phyloP scores from a whole-genome alignment of 2,888 invertebrate species.

The Ligdia adustata region DNA sequence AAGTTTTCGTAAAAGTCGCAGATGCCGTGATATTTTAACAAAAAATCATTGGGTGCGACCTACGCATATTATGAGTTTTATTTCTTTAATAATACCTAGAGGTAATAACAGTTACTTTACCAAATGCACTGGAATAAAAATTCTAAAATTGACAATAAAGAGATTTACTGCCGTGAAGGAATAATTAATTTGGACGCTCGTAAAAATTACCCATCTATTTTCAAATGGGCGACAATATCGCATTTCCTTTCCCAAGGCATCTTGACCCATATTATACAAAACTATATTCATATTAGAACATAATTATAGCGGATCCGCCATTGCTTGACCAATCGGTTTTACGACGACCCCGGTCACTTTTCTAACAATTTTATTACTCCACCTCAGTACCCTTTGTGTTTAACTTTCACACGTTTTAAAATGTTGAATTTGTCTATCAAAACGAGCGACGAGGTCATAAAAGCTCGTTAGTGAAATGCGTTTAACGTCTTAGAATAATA shows the following conservation, averaged over 20 bases:
- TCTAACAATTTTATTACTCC: conserved; percentile 58
- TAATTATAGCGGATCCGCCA: conserved; percentile 64
- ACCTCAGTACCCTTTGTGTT: conserved; percentile 57
- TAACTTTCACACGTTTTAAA: conserved; percentile 80
- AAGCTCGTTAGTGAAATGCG: conserved; percentile 60
- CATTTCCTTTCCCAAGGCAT: conserved; percentile 77
- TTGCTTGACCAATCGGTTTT: conserved; percentile 78
- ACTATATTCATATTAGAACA: conserved; percentile 67
- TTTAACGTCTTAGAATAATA: conserved; percentile 66
- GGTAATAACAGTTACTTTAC: conserved; percentile 21
- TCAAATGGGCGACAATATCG: conserved; percentile 16
- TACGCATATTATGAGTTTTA: no score
- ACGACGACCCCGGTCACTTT: conserved; percentile 55
- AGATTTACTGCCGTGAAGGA: conserved; percentile 9
- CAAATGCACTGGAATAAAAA: conserved; percentile 4
- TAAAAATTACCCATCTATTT: conserved; percentile 30
- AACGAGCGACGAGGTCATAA: conserved; percentile 72
- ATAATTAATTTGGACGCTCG: conserved; percentile 29
- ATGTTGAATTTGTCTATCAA: conserved; percentile 65
- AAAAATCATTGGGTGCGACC: no score
- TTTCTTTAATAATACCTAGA: no score
- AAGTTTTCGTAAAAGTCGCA: background rate
- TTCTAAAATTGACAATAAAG: no score
- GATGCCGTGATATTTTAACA: no score
- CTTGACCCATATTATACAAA: conserved; percentile 75